Evolutionary conservation across 2,113 vertebrate species (phyloP), one percentile per base, ranked within the genome.

Genomic region (Ellobius talpinus): DNA sequence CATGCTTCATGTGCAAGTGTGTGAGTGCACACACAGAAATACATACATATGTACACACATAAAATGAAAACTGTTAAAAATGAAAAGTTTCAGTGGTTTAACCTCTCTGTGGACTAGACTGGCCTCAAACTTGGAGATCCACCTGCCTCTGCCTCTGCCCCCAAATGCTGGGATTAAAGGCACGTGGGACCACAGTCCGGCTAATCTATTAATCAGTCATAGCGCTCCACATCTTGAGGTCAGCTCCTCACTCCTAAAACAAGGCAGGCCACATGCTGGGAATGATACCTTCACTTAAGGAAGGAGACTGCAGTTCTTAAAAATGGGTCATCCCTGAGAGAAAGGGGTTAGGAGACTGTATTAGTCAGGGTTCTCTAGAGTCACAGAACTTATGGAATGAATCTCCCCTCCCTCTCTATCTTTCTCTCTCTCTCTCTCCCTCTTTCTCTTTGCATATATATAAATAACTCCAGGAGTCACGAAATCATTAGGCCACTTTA

Each of bases 401-500:
- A 45, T 45, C 45, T 45, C 45, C 45, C 45, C 45, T 45, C 45
- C 45, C 45, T 45, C 45, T 45, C 4, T 45, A 4, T 45, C 45
- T 45, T 45, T 63, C n/a, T n/a, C n/a, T n/a, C n/a, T n/a, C n/a
- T n/a, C n/a, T n/a, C n/a, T n/a, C n/a, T n/a, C n/a, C n/a, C n/a
- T n/a, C n/a, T n/a, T n/a, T n/a, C n/a, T n/a, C n/a, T n/a, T n/a
- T n/a, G n/a, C n/a, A 55, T 55, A 55, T 55, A 55, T 55, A 52
- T 52, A 50, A 11, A 50, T 11, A 93, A 77, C 45, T 31, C 47
- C 52, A 70, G 42, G 39, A 73, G 45, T 76, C 61, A 72, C n/a
- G n/a, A 17, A 95, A 42, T 87, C 52, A 96, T 90, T 81, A 92
- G 95, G 42, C 21, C 8, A 12, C 78, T 29, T n/a, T 68, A 86